Conservation (phyloP, 2,113 vertebrate species). For the Synchiropus splendidus region DNA sequence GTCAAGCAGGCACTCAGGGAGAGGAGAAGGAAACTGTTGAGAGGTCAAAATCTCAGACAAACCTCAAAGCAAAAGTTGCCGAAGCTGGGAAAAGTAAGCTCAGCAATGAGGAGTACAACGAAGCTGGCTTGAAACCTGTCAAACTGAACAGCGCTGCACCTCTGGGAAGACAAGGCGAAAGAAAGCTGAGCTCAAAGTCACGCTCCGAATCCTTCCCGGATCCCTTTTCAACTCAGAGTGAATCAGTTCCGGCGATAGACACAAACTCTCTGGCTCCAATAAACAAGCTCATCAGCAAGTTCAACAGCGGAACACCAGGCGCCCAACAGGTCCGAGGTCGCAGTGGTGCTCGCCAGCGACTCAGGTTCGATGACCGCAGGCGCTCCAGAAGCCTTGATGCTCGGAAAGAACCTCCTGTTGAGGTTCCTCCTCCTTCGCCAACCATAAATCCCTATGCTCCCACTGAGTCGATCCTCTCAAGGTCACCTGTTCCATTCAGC, state of each 20-base stretch:
- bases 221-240: conserved; percentile 2
- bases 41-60: conserved; percentile 18
- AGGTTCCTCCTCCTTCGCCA: conserved; percentile 29
- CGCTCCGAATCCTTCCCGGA: conserved; percentile 16
- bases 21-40: conserved; percentile 15
- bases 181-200: neutral
- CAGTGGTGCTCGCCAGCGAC: conserved; percentile 37
- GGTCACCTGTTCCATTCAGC: conserved; percentile 19
- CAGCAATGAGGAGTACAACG: conserved; percentile 38
- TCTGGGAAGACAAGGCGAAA: conserved; percentile 4
- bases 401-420: conserved; percentile 22
- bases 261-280: conserved; percentile 82
- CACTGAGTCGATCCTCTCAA: conserved; percentile 18
- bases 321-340: conserved; percentile 60
- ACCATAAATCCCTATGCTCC: conserved; percentile 47
- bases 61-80: conserved; percentile 10
- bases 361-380: conserved; percentile 63
- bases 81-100: conserved; percentile 11
- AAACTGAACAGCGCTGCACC: conserved; percentile 19
- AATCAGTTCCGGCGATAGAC: conserved; percentile 62
- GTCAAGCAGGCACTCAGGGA: conserved; percentile 57
- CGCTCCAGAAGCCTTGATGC: conserved; percentile 78
- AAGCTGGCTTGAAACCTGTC: conserved; percentile 57
- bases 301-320: conserved; percentile 56
- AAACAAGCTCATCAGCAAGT: conserved; percentile 84